Percentiles rank a stretch among this genome's conserved stretches.
Conservation (phyloP, 2,797 vertebrate species). For the Kryptopterus vitreolus region DNA sequence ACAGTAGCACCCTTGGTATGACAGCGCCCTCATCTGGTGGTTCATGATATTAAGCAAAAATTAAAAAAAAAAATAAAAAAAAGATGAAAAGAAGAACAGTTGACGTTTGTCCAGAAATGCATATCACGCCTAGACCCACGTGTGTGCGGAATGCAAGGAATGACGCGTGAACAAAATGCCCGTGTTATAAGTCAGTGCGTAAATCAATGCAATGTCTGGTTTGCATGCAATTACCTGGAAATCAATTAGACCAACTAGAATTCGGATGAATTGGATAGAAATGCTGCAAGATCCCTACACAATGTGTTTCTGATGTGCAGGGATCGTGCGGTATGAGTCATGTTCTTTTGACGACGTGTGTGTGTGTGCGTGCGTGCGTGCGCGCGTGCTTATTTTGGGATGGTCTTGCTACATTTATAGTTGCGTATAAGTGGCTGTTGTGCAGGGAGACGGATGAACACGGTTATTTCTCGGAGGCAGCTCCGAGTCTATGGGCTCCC, state of each 20-base stretch:
- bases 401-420: constrained; percentile 51
- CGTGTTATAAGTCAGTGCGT: no score
- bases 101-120: not conserved
- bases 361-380: constrained; percentile 47
- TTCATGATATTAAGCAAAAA: not conserved
- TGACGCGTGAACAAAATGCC: not conserved
- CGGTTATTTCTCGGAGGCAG: constrained; percentile 60
- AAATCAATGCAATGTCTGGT: not conserved
- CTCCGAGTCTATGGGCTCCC: constrained; percentile 65
- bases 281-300: not conserved
- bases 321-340: constrained; percentile 50
- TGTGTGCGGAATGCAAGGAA: no score
- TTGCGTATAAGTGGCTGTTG: constrained; percentile 58
- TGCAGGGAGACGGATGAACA: constrained; percentile 57
- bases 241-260: not conserved
- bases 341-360: constrained; percentile 34
- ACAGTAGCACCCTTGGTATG: constrained; percentile 21
- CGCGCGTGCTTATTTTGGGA: constrained; percentile 51
- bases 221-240: not conserved
- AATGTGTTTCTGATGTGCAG: constrained; percentile 25
- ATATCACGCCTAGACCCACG: not conserved
- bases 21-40: constrained; percentile 33
- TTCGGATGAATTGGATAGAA: not conserved
- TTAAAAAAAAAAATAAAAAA: no score
- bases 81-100: not conserved